Evolutionary conservation across 2,113 vertebrate species (phyloP).

Genomic region (Crotalus tigris): DNA sequence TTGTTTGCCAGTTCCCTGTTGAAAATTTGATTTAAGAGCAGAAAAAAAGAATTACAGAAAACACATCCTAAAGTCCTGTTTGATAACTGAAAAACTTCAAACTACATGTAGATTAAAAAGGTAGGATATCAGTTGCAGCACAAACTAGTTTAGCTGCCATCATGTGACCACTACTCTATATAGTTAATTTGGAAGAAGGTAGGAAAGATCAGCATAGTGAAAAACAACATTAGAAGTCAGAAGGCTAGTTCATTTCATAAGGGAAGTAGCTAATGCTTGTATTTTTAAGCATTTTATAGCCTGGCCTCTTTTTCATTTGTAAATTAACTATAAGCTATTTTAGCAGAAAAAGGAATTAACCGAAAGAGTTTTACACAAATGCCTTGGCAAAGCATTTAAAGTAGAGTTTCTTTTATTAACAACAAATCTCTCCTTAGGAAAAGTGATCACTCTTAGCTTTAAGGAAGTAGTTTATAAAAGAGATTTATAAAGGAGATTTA

Average conservation of each 20-base stretch:
- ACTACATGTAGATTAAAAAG: neutral
- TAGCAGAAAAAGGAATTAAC: conserved; percentile 22
- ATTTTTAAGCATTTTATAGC: conserved; percentile 22
- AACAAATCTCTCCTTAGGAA: neutral
- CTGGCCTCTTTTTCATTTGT: conserved; percentile 11
- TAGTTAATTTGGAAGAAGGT: neutral
- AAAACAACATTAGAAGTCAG: neutral
- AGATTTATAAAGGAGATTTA: neutral
- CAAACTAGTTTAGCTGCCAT: neutral
- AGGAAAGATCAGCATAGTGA: neutral
- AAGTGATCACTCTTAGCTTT: neutral
- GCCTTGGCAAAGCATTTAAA: conserved; percentile 34
- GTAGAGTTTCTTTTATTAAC: conserved; percentile 21
- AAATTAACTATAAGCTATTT: conserved; percentile 22
- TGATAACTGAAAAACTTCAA: neutral
- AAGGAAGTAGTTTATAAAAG: conserved; percentile 17
- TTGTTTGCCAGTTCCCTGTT: neutral
- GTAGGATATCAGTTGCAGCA: neutral
- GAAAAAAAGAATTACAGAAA: neutral
- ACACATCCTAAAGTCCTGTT: neutral
- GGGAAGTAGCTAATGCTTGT: neutral
- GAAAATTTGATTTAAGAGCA: neutral
- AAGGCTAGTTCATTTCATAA: neutral
- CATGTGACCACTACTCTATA: neutral
- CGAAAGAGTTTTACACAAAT: conserved; percentile 19